phyloP scores from a whole-genome alignment of 1,140 invertebrate species.

The Planococcus citri region DNA sequence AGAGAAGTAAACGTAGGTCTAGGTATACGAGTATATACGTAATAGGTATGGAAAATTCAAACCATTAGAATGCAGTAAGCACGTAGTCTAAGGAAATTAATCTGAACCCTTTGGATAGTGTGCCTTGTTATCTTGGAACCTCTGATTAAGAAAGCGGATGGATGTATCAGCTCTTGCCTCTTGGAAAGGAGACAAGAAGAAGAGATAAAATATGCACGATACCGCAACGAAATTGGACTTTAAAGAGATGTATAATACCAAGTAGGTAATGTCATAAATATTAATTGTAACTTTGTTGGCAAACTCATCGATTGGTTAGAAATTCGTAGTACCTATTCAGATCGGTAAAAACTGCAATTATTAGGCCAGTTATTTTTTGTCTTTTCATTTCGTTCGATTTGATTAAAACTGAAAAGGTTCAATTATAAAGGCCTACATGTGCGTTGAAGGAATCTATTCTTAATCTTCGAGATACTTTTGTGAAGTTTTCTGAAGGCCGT shows the following conservation, averaged over 20 bases:
- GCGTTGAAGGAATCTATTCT: too few species aligned
- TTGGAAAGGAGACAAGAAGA: not conserved
- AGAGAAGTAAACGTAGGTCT: too few species aligned
- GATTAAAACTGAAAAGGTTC: too few species aligned
- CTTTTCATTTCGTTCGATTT: too few species aligned
- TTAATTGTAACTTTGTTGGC: slow-evolving; percentile 1
- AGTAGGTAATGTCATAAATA: not conserved
- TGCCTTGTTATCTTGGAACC: not conserved
- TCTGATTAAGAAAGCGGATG: not conserved
- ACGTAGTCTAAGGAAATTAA: not conserved
- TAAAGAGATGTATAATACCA: not conserved
- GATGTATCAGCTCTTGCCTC: not conserved
- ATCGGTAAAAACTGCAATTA: too few species aligned
- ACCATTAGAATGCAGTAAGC: not conserved
- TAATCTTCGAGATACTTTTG: too few species aligned
- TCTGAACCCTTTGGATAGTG: not conserved
- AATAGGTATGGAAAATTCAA: too few species aligned
- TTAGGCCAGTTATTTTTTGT: too few species aligned
- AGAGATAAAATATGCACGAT: not conserved
- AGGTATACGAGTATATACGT: too few species aligned
- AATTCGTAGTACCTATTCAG: too few species aligned
- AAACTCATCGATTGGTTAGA: not conserved
- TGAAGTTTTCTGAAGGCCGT: too few species aligned
- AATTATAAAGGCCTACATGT: too few species aligned
- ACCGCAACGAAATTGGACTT: not conserved